Base-by-base conservation (phyloP, 2,888 invertebrate species). In the Ornithoptera alexandrae region DNA sequence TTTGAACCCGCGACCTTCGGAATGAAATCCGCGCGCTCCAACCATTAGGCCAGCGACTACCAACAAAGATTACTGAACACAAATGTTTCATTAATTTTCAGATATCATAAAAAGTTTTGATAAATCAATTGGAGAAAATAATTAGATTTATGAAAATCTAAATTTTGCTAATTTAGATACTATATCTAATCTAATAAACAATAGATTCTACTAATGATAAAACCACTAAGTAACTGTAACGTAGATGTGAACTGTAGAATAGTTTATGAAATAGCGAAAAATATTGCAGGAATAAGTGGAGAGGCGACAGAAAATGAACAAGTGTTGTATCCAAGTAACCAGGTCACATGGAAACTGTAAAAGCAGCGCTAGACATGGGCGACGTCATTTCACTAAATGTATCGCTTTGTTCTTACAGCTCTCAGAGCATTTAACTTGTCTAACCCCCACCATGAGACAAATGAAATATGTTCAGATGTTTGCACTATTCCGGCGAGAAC, bases 381-480 rank as follows among this genome's bases (percentile, higher is more conserved):
- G 69, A 68, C 67, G 73, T 74, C 74, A 73, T 76, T 74, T 72
- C 73, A 70, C 71, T 74, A 75, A 77, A 76, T 75, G 74, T 74
- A 75, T 76, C 74, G 73, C 74, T 61, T 74, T 74, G 72, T 72
- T 73, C 72, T 74, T 72, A 67, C 70, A 75, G 72, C 71, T 72
- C 70, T 65, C 57, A 59, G 59, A 71, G 68, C 67, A 69, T 69
- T 65, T 69, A 69, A 69, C 65, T 67, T 70, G 72, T 72, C 72
- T 70, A 68, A 68, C 57, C 30, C 71, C 58, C 68, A 68, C 72
- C 65, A 69, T 53, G 66, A 62, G 65, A 66, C 56, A 65, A 65
- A 69, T 69, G 65, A 65, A 69, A 65, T 69, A 65, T 65, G 36
- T 62, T 46, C 53, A 61, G 59, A 60, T 61, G 53, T 56, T 68